These are phyloP conservation scores for Acleris literana DNA, from an alignment of 2,888 invertebrate genomes.

Conservation along the genomic window DNA sequence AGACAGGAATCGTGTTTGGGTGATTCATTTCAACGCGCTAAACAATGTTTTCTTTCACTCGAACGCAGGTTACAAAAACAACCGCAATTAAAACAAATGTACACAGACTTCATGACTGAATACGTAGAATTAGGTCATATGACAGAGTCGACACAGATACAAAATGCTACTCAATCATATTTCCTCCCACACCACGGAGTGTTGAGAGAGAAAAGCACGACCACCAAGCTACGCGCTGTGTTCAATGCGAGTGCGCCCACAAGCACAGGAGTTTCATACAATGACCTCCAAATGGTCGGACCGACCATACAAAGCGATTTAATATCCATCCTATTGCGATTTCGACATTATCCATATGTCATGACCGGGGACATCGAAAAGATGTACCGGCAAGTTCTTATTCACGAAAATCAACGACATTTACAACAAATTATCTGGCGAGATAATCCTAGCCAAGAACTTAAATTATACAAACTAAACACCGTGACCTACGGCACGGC, in stretches of 20 bases:
- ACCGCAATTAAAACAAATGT: constrained; percentile 18
- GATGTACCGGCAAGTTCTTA: constrained; percentile 13
- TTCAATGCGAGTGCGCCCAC: constrained; percentile 19
- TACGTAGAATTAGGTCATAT: constrained; percentile 22
- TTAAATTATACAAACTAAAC: neutral
- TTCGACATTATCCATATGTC: constrained; percentile 19
- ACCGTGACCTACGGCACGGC: constrained; percentile 1
- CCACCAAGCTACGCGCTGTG: constrained; percentile 8
- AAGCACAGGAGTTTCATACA: constrained; percentile 20
- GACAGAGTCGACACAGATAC: neutral
- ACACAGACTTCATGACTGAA: constrained; percentile 23
- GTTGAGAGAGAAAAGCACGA: constrained; percentile 8
- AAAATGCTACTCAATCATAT: neutral
- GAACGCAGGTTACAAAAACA: constrained; percentile 9
- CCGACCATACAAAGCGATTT: constrained; percentile 23
- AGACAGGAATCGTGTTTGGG: constrained; percentile 17
- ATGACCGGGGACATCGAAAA: constrained; percentile 16
- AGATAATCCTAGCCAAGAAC: constrained; percentile 8
- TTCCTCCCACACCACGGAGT: constrained; percentile 7
- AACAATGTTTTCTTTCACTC: constrained; percentile 6
- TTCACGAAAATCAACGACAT: constrained; percentile 21
- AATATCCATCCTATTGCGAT: constrained; percentile 17
- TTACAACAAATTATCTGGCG: constrained; percentile 18
- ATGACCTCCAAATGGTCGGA: constrained; percentile 25
- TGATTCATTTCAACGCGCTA: constrained; percentile 16